Base-by-base conservation (phyloP, 2,888 invertebrate genomes). In the Serrognathus titanus region DNA sequence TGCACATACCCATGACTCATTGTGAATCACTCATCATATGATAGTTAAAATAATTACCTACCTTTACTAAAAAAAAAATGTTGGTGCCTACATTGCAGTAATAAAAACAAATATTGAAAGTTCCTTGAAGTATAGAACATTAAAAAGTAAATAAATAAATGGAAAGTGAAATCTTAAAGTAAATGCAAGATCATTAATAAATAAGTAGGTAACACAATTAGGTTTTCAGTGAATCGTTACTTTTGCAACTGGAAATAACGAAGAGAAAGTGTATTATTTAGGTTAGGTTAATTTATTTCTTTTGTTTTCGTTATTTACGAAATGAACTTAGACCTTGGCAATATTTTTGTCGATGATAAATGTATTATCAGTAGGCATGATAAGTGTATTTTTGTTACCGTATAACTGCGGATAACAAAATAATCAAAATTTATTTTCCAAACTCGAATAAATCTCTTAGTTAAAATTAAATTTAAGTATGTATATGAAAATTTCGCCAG, bases 231-330 rank as follows among this genome's bases (percentile, higher is more conserved):
- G 16, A 20, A 9, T 43, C 43, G 40, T 16, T 16, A 43, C 43
- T 16, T 16, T 43, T 20, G 20, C 43, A 31, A 43, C 41, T 43
- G 20, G 39, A 13, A 47, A 20, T 46, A 39, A 37, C 50, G 46
- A 49, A 49, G 57, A 57, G 57, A 57, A 57, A 57, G 57, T 53
- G 41, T 50, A 12, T 35, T 53, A 58, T 58, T 58, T 53, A 58
- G 57, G 57, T 58, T 58, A 58, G 49, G 54, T 49, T 53, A 11
- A 20, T 20, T 10, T 40, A 36, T 41, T 36, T 47, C 57, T 58
- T 57, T 57, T 58, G 57, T 58, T 58, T 58, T 58, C 46, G 40
- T 58, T 57, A 39, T 37, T 43, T 47, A 45, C 37, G 49, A 20
- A 12, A 49, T 16, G 24, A 35, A 24, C 48, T 31, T 12, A 41